These are phyloP conservation scores for Sclerodermus sp. DNA, from an alignment of 2,888 invertebrate species.

Conservation along the genomic window DNA sequence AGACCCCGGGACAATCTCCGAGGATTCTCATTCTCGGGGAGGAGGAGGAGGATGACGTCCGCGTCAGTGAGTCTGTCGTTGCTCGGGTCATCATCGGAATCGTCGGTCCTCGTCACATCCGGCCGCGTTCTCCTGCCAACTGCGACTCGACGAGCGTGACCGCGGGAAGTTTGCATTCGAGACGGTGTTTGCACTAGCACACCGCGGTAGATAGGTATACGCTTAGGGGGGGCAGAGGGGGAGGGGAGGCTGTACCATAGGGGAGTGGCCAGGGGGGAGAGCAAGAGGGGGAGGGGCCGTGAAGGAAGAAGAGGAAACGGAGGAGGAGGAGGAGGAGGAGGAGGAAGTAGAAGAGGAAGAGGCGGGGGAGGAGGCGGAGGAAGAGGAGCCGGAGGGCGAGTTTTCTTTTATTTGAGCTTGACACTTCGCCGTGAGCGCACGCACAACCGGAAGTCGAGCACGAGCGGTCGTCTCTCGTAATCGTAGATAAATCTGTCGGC, in stretches of 20 bases:
- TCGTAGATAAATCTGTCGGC: no score
- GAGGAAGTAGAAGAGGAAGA: constrained; percentile 18
- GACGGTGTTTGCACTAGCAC: no score
- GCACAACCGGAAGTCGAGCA: constrained; percentile 40
- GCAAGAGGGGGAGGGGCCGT: constrained; percentile 16
- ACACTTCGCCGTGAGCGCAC: constrained; percentile 46
- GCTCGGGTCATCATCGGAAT: no score
- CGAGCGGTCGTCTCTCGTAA: constrained; percentile 20
- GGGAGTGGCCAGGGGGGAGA: constrained; percentile 11
- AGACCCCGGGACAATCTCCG: no score
- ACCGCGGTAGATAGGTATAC: no score
- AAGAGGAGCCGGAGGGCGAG: constrained; percentile 38
- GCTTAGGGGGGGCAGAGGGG: constrained; percentile 3
- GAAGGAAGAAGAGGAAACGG: constrained; percentile 25
- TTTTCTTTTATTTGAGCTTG: constrained; percentile 54
- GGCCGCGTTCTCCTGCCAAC: no score
- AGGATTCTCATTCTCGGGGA: no score
- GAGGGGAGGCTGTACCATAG: constrained; percentile 19
- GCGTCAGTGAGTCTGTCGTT: no score
- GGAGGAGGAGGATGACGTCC: no score
- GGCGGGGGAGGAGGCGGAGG: constrained; percentile 17
- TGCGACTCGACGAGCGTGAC: no score
- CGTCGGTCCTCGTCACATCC: no score
- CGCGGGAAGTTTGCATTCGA: no score
- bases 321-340: constrained; percentile 24